Conservation (phyloP, 2,113 vertebrate species). For the Corynorhinus townsendii region DNA sequence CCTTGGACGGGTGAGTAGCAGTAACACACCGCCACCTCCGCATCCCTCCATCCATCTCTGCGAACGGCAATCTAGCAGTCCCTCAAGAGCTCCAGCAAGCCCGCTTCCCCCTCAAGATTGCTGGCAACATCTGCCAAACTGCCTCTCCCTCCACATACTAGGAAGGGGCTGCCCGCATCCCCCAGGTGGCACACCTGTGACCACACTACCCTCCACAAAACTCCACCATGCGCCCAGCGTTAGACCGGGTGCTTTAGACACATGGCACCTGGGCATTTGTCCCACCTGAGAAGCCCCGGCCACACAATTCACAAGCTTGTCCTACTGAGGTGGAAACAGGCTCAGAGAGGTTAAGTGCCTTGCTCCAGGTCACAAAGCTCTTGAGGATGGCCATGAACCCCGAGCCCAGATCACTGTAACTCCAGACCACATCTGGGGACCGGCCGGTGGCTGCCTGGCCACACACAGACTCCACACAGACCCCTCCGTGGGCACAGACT, state of each 20-base stretch:
- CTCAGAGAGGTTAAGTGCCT: not conserved
- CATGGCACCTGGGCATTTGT: accelerated
- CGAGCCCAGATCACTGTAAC: not conserved
- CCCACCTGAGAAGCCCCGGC: not conserved
- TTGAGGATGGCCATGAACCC: no score
- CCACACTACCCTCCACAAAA: not conserved
- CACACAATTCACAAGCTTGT: not conserved
- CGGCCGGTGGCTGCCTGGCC: not conserved
- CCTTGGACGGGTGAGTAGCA: accelerated
- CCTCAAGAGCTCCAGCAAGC: accelerated
- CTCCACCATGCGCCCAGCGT: not conserved
- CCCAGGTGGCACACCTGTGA: not conserved
- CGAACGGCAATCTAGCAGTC: not conserved
- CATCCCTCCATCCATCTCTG: not conserved
- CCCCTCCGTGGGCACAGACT: not conserved
- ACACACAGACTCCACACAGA: not conserved
- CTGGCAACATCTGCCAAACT: accelerated
- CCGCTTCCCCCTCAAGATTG: not conserved
- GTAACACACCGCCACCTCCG: not conserved
- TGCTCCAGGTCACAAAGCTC: not conserved
- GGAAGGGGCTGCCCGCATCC: not conserved
- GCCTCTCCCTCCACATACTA: not conserved
- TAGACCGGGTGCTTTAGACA: not conserved
- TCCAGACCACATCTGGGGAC: no score
- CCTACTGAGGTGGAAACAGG: not conserved